A percentile compares a stretch with the other conserved stretches of the same genome.
phyloP scores from a whole-genome alignment of 1,140 invertebrate genomes.

The Lepidotrigona ventralis region DNA sequence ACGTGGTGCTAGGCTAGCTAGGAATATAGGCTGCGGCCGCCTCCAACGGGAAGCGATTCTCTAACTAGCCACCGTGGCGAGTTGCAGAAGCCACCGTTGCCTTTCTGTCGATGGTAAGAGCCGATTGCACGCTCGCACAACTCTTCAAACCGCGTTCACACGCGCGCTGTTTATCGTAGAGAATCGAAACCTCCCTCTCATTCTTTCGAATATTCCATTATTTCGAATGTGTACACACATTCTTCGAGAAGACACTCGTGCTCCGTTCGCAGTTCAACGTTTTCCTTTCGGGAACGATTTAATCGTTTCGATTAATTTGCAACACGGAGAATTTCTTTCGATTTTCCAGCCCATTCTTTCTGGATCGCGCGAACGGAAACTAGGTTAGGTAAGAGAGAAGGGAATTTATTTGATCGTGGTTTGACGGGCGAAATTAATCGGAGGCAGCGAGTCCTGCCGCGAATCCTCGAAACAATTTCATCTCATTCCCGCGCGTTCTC shows the following conservation, averaged over 20 bases:
- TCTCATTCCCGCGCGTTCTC: slow-evolving; percentile 19
- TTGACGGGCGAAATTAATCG: not conserved
- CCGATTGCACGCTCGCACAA: slow-evolving; percentile 52
- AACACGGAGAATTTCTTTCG: not conserved
- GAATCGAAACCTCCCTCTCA: not conserved
- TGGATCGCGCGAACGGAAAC: not conserved
- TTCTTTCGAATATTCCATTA: not conserved
- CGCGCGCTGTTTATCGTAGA: not conserved
- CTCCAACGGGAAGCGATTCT: slow-evolving; percentile 68
- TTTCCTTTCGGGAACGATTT: no score
- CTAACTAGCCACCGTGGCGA: slow-evolving; percentile 62
- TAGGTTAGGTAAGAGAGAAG: not conserved
- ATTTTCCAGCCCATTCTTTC: no score
- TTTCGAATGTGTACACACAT: not conserved
- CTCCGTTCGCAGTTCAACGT: not conserved
- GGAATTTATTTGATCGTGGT: not conserved
- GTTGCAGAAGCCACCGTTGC: slow-evolving; percentile 54
- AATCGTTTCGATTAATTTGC: not conserved
- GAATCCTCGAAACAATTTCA: not conserved
- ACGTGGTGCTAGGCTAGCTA: slow-evolving; percentile 42
- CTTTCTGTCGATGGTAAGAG: slow-evolving; percentile 58
- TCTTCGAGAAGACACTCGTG: not conserved
- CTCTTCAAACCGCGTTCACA: slow-evolving; percentile 7
- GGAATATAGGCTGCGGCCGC: slow-evolving; percentile 35
- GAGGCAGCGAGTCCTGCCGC: no score